Base-by-base conservation (phyloP, 2,888 invertebrate species). In the Mesopsocus fuscifrons region DNA sequence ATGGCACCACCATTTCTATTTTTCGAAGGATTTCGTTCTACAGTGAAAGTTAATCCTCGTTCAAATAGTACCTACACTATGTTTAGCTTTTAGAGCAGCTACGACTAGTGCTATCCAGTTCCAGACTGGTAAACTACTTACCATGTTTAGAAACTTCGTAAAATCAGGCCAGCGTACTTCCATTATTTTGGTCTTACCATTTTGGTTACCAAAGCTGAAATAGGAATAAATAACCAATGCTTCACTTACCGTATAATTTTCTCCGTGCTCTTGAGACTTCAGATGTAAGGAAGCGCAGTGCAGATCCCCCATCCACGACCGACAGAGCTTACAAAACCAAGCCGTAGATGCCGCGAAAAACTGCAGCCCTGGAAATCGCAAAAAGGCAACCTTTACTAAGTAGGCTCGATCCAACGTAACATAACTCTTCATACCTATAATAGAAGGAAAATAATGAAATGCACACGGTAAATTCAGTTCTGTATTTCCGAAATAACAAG, bases 321-420 rank as follows among this genome's bases (percentile, higher is more conserved):
- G 77, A 55, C 88, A 88, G 48, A 88, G 66, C 58, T 84, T 83
- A 65, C 88, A 88, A 63, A 80, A 88, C 87, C 87, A 88, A 22
- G 85, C 79, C 4, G 81, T 79, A 1, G 85, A 77, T 2, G 87
- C 80, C 51, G 82, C 78, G 64, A 88, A 80, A 67, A 87, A 87
- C 58, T 87, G 84, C 47, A 87, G 66, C 30, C 88, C 87, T 82
- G 59, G 42, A 62, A 61, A n/a, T n/a, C n/a, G 52, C 52, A 54
- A 54, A 58, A 54, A 11, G 38, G 51, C 44, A 49, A n/a, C n/a
- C 22, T 21, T 33, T 16, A 46, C 6, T 34, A 6, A 20, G 35
- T 30, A 5, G 21, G 16, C 20, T 21, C 11, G 35, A 43, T 22
- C 5, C 34, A 8, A 44, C 2, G n/a, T 31, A 11, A 6, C 6